Evolutionary conservation across 2,797 vertebrate species (phyloP), one percentile per base, ranked within the genome.

Genomic region (Fratercula arctica): DNA sequence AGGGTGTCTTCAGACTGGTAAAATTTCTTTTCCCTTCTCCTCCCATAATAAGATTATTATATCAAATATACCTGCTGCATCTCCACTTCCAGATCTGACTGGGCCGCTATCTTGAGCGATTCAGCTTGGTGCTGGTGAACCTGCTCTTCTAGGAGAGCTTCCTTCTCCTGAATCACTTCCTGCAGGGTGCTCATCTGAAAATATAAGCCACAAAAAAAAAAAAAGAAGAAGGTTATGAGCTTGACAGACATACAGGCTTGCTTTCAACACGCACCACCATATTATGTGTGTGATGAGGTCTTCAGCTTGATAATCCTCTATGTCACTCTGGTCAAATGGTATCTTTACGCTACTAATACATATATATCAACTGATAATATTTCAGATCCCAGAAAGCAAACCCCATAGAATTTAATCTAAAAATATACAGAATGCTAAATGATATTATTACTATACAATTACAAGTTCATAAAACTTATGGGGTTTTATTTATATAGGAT

Each of bases 81-180:
- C 57, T 98, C 98, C 37, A 78, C 67, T 68, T 98, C 97, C 73
- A 95, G 90, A 54, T 98, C 98, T 35, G 98, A 93, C 91, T 97
- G 97, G 18, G 96, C 53, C 15, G 95, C 98, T 92, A 97, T 87
- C 85, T 88, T 98, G 81, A 98, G 96, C 77, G 99, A 97, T 97
- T 99, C 99, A 70, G 99, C 98, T 95, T 99, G 99, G 28, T 99
- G 99, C 93, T 98, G 99, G 92, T 97, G 98, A 90, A 98, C 98
- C 90, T 98, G 99, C 60, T 99, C 98, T 92, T 99, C 98, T 93
- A 99, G 99, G 41, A 98, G 98, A 53, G 98, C 97, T 25, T 99
- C 99, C 98, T 99, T 99, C 96, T 99, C 98, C 87, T 95, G 98
- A 79, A 99, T 96, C 69, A 98, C 98, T 35, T 97, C 97, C 97